phyloP scores from a whole-genome alignment of 1,140 invertebrate genomes.

The Drosophila ficusphila region DNA sequence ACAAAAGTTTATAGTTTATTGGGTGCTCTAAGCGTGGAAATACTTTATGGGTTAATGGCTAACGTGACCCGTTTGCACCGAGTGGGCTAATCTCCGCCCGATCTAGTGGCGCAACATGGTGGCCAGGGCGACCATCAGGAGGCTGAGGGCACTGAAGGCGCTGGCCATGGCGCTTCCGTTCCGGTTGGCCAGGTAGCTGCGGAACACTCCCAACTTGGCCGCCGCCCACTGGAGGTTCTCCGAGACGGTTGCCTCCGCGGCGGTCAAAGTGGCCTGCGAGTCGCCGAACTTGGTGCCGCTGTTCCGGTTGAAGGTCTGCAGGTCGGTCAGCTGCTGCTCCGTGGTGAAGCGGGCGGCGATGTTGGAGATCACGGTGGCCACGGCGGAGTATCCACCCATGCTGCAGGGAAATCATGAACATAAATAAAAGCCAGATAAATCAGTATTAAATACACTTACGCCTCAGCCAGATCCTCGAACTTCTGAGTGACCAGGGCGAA shows the following conservation, averaged over 20 bases:
- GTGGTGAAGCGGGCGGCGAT: conserved; percentile 84
- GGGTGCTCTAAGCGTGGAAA: conserved; percentile 41
- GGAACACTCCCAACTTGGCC: conserved; percentile 50
- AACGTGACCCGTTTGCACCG: conserved; percentile 4
- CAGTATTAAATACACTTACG: conserved; percentile 84
- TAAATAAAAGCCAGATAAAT: neutral
- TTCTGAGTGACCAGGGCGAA: conserved; percentile 85
- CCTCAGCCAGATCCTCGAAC: conserved; percentile 71
- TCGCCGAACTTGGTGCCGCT: conserved; percentile 57
- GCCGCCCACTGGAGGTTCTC: conserved; percentile 65
- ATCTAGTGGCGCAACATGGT: conserved; percentile 62
- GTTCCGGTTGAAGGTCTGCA: conserved; percentile 57
- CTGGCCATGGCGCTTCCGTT: conserved; percentile 53
- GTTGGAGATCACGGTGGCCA: conserved; percentile 84
- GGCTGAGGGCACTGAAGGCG: conserved; percentile 56
- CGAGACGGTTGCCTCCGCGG: conserved; percentile 45
- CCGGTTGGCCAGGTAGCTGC: conserved; percentile 47
- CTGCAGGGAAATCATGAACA: conserved; percentile 36
- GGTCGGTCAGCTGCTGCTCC: conserved; percentile 75
- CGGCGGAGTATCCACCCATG: conserved; percentile 82
- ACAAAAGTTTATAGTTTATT: conserved; percentile 17
- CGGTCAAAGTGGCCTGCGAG: conserved; percentile 43
- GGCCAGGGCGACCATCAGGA: conserved; percentile 60
- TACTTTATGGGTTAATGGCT: conserved; percentile 34
- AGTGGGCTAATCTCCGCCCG: neutral